Evolutionary conservation across 2,888 invertebrate species (phyloP).

Genomic region (Ferrisia virgata): DNA sequence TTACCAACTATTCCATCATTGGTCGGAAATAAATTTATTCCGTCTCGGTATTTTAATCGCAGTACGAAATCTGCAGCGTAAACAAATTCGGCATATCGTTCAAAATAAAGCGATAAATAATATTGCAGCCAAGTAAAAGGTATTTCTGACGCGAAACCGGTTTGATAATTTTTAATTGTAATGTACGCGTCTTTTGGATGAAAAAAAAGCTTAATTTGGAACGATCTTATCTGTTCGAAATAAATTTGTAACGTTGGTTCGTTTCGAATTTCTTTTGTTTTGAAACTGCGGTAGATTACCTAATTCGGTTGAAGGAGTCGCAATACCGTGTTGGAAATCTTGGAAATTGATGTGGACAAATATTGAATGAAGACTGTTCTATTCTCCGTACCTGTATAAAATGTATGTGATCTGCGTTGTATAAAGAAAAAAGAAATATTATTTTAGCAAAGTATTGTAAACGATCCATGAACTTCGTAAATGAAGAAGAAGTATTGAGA

Average conservation of each 20-base stretch:
- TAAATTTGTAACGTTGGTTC: neutral
- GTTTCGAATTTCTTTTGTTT: neutral
- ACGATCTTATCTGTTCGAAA: neutral
- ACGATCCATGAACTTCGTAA: too few relatives aligned
- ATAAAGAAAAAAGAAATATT: too few relatives aligned
- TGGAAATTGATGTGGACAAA: neutral
- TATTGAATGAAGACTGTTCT: neutral
- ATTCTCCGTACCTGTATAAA: too few relatives aligned
- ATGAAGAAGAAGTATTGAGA: too few relatives aligned
- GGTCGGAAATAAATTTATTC: constrained; percentile 43
- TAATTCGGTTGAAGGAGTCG: neutral
- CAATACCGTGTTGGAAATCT: neutral
- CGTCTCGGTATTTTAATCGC: constrained; percentile 34
- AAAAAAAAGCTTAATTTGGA: neutral
- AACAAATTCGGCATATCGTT: constrained; percentile 33
- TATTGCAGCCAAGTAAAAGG: neutral
- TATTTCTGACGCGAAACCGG: neutral
- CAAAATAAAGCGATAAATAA: constrained; percentile 14
- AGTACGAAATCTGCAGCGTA: neutral
- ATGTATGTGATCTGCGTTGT: too few relatives aligned
- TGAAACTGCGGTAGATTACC: neutral
- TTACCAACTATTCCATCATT: constrained; percentile 24
- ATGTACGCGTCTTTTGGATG: neutral
- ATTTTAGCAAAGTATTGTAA: too few relatives aligned
- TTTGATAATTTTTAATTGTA: constrained; percentile 16